Percentiles rank a stretch among this genome's conserved stretches.
Conservation (phyloP, 2,888 invertebrate species). For the Cheilosia pagana region DNA sequence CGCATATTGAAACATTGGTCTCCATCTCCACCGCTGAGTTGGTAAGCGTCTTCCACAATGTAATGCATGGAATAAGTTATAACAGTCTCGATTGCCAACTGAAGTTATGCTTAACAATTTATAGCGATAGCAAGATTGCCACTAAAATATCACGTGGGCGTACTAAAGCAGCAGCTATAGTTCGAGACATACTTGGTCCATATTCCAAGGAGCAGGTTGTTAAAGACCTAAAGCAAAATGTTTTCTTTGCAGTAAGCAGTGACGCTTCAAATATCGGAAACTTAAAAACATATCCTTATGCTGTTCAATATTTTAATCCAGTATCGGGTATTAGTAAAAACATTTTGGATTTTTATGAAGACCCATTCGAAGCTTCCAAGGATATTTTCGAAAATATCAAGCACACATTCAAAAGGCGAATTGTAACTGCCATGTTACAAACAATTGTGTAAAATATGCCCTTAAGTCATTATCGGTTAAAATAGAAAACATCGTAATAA, state of each 20-base stretch:
- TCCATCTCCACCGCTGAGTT: conserved; percentile 9
- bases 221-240: too few species aligned
- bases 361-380: conserved; percentile 44
- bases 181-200: too few species aligned
- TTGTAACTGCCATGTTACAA: too few species aligned
- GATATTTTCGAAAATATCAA: conserved; percentile 51
- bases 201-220: too few species aligned
- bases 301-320: conserved; percentile 53
- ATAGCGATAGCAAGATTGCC: conserved; percentile 14
- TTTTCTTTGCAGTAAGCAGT: too few species aligned
- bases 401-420: too few species aligned
- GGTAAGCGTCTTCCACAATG: conserved; percentile 14
- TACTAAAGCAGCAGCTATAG: too few species aligned
- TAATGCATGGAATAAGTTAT: conserved; percentile 18
- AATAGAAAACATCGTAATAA: conserved; percentile 41
- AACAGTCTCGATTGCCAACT: conserved; percentile 20
- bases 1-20: conserved; percentile 13
- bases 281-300: too few species aligned
- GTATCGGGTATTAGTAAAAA: conserved; percentile 40
- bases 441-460: too few species aligned
- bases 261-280: too few species aligned
- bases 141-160: too few species aligned
- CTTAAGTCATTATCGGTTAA: conserved; percentile 49
- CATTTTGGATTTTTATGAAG: conserved; percentile 58
- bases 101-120: background rate